Base-by-base conservation (phyloP, 2,888 invertebrate species). In the Mongoloraphidia duomilia region DNA sequence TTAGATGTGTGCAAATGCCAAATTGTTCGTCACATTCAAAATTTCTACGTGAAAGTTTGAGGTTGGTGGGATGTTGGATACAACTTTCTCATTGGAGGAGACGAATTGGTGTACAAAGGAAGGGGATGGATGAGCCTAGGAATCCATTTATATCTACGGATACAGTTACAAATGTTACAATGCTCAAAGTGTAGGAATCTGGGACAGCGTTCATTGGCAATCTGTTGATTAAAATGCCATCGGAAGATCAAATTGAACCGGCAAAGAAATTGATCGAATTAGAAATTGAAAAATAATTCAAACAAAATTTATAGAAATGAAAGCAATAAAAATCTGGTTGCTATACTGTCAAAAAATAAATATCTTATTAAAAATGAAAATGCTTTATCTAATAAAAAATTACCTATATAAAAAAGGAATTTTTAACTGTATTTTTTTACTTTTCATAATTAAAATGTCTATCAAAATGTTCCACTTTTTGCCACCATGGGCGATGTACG, bases 121-220 rank as follows among this genome's bases (percentile, higher is more conserved):
- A 76, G 86, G 4, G 83, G 84, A 1, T 89, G 88, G 88, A 75
- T 80, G 54, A 64, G 66, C 50, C 69, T 77, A 41, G 88, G 87
- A 0, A 81, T 86, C 0, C 86, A 87, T 58, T 75, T 84, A 0
- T 72, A n/a, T n/a, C n/a, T n/a, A 72, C 40, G 72, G 78, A 41
- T 84, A 76, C n/a, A n/a, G n/a, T n/a, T n/a, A n/a, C n/a, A n/a
- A n/a, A n/a, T n/a, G n/a, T n/a, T n/a, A n/a, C 60, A 85, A 86
- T 61, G 63, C 63, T 11, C 71, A 65, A 46, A 82, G 83, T 58
- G 74, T 86, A 34, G 82, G 81, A 2, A 76, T 87, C n/a, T n/a
- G n/a, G n/a, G n/a, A n/a, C n/a, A 9, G 80, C 80, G 5, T 82
- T 82, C 56, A 77, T 86, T 49, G 86, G 86, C 8, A 82, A 82